Percentiles rank a stretch among this genome's conserved stretches.
These are phyloP conservation scores for Drosophila nebulosa DNA, from an alignment of 1,140 invertebrate species.

Conservation along the genomic window DNA sequence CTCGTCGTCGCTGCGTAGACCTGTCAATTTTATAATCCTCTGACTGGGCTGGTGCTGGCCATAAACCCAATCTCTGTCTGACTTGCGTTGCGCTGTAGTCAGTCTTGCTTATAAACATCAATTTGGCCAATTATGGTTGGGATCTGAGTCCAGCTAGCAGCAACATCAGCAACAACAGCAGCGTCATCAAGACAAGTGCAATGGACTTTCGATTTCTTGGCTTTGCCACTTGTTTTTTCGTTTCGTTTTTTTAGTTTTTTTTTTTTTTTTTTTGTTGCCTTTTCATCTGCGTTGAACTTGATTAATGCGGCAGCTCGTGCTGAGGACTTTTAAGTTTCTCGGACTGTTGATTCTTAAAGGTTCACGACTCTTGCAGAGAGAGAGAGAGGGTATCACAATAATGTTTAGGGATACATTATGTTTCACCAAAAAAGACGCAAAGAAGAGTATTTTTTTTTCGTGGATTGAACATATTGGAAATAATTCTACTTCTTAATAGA, in stretches of 20 bases:
- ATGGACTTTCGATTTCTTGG: slow-evolving; percentile 70
- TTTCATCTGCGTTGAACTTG: slow-evolving; percentile 40
- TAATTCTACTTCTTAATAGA: no score
- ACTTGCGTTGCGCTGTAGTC: slow-evolving; percentile 3
- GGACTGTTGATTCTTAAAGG: slow-evolving; percentile 46
- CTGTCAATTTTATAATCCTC: slow-evolving; percentile 68
- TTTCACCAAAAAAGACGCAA: neutral
- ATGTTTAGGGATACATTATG: neutral
- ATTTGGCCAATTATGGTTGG: slow-evolving; percentile 73
- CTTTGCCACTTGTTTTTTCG: slow-evolving; percentile 27
- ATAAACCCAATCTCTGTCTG: slow-evolving; percentile 34
- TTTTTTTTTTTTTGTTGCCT: neutral
- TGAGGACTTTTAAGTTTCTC: slow-evolving; percentile 37
- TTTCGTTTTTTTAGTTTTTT: neutral
- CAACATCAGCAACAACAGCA: neutral
- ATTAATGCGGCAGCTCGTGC: slow-evolving; percentile 64
- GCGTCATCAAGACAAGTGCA: slow-evolving; percentile 55
- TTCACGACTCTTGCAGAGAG: slow-evolving; percentile 17
- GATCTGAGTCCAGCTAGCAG: slow-evolving; percentile 12
- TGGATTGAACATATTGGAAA: no score
- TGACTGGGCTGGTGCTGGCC: slow-evolving; percentile 17
- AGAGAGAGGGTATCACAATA: neutral
- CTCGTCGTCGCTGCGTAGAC: slow-evolving; percentile 26
- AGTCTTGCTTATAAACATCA: slow-evolving; percentile 68
- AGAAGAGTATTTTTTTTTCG: neutral